Percentiles rank a stretch among this genome's conserved stretches.
Conservation (phyloP, 2,888 invertebrate genomes). For the Tromatobia lineatoria region DNA sequence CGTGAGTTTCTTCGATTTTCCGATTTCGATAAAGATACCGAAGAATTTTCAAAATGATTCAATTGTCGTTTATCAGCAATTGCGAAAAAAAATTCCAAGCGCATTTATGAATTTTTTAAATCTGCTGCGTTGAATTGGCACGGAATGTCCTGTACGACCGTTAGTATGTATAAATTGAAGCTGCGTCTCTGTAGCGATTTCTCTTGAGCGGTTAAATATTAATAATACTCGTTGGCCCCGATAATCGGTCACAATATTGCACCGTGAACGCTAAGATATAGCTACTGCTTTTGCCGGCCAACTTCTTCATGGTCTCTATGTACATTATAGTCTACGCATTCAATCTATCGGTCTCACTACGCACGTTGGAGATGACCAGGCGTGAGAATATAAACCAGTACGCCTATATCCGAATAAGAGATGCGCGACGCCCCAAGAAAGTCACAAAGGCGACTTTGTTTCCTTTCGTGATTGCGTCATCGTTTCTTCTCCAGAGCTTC, state of each 20-base stretch:
- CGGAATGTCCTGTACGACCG: neutral
- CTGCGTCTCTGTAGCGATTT: constrained; percentile 67
- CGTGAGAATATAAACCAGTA: constrained; percentile 46
- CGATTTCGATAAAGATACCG: no score
- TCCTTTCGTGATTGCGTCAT: constrained; percentile 73
- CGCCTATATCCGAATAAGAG: constrained; percentile 47
- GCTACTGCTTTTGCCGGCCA: constrained; percentile 15
- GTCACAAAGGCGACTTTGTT: constrained; percentile 82
- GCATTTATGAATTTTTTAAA: neutral
- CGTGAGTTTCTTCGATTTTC: no score
- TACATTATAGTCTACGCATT: constrained; percentile 32
- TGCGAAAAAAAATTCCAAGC: neutral
- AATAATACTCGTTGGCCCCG: constrained; percentile 77
- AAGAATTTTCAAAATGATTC: no score
- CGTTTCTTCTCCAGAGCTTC: constrained; percentile 60
- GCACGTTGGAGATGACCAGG: constrained; percentile 18
- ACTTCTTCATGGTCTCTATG: constrained; percentile 21
- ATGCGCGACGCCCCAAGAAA: constrained; percentile 44
- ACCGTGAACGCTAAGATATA: constrained; percentile 17
- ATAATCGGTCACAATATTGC: constrained; percentile 73
- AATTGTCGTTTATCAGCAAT: neutral
- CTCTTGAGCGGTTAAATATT: constrained; percentile 78
- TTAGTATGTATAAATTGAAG: constrained; percentile 13
- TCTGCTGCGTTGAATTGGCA: neutral
- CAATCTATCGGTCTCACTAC: constrained; percentile 35